phyloP scores from a whole-genome alignment of 2,888 invertebrate genomes.

The Caenorhabditis auriculariae region DNA sequence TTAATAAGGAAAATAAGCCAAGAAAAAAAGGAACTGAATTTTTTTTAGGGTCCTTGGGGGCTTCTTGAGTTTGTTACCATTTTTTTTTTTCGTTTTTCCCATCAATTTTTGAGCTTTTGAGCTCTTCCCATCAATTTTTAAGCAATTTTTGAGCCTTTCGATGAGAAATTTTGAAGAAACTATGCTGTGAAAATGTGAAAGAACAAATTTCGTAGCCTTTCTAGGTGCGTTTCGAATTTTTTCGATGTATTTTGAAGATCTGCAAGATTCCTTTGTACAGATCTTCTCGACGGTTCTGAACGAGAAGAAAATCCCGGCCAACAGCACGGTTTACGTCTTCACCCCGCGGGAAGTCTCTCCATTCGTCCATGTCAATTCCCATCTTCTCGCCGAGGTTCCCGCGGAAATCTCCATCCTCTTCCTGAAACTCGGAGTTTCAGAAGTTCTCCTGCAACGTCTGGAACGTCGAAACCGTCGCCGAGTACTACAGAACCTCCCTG shows the following conservation, averaged over 20 bases:
- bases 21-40: background rate
- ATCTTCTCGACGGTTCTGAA: slow-evolving; percentile 35
- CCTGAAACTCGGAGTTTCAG: slow-evolving; percentile 3
- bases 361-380: slow-evolving; percentile 49
- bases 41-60: too few species aligned
- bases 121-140: background rate
- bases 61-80: too few species aligned
- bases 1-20: background rate
- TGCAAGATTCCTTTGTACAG: slow-evolving; percentile 10
- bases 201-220: background rate
- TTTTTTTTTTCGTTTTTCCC: too few species aligned
- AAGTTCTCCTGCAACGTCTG: slow-evolving; percentile 47
- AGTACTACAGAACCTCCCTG: slow-evolving; percentile 53
- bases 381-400: slow-evolving; percentile 44
- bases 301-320: slow-evolving; percentile 17
- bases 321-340: slow-evolving; percentile 44
- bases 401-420: background rate
- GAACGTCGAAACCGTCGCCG: slow-evolving; percentile 53
- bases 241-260: background rate
- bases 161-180: too few species aligned
- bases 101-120: background rate
- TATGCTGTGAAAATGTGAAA: too few species aligned
- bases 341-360: slow-evolving; percentile 46
- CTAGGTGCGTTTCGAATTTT: background rate
- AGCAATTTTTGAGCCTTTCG: background rate